Conservation (phyloP, 2,113 vertebrate species). For the Sinocyclocheilus rhinocerous region DNA sequence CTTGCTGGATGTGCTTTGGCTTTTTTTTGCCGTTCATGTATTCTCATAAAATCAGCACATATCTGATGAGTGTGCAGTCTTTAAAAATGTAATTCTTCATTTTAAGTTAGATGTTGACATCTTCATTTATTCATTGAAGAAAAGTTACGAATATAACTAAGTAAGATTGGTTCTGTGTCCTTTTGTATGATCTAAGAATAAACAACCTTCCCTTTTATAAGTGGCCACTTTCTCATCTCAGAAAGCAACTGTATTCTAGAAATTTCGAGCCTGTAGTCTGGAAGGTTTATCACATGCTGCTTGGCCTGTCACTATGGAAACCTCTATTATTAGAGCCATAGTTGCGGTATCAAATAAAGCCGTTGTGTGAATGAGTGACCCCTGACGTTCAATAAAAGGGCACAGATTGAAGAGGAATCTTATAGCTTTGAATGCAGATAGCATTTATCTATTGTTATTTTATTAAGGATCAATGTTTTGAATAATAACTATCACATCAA, state of each 20-base stretch:
- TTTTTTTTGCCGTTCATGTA: not conserved
- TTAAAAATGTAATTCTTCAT: not conserved
- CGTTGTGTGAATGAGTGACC: conserved; percentile 35
- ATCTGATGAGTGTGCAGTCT: not conserved
- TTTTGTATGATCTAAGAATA: not conserved
- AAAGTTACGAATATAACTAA: not conserved
- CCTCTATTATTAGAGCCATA: conserved; percentile 74
- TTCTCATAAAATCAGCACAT: not conserved
- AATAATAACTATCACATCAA: too few relatives aligned
- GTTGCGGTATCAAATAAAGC: conserved; percentile 50
- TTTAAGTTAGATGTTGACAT: not conserved
- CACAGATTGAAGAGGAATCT: not conserved
- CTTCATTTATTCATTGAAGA: not conserved
- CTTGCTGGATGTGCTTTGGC: conserved; percentile 28
- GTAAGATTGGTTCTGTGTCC: not conserved
- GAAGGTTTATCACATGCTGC: conserved; percentile 73
- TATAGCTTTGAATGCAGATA: not conserved
- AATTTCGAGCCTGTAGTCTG: conserved; percentile 70
- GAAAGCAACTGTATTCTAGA: conserved; percentile 73
- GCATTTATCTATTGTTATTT: not conserved
- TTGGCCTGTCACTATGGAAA: conserved; percentile 82
- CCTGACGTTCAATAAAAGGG: conserved; percentile 4
- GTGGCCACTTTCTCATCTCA: not conserved
- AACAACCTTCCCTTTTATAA: not conserved
- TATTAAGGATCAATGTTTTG: not conserved